Conservation (phyloP, 2,888 invertebrate species). For the Lingula anatina region DNA sequence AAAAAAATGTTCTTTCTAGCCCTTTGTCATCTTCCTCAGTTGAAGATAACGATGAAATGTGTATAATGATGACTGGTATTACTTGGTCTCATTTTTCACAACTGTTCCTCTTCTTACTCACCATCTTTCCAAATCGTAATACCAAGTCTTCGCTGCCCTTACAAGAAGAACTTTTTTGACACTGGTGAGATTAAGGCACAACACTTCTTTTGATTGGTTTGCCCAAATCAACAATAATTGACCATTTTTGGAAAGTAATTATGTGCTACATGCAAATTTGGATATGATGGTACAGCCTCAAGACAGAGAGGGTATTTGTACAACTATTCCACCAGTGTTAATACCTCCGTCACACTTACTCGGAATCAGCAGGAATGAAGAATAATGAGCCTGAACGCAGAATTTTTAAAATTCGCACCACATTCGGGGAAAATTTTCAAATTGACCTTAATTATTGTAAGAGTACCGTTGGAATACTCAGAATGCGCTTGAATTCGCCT, state of each 20-base stretch:
- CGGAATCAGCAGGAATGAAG: too few relatives aligned
- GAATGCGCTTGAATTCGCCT: too few relatives aligned
- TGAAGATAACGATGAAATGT: constrained; percentile 5
- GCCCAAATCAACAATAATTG: constrained; percentile 5
- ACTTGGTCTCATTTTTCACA: constrained; percentile 5
- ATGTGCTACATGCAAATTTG: constrained; percentile 8
- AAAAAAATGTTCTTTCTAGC: not conserved
- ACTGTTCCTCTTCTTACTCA: constrained; percentile 2
- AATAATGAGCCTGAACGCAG: too few relatives aligned
- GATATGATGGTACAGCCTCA: constrained; percentile 10
- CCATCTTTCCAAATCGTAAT: not conserved
- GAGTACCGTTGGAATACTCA: too few relatives aligned
- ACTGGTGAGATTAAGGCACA: constrained; percentile 11
- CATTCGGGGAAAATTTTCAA: too few relatives aligned
- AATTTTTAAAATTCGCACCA: too few relatives aligned
- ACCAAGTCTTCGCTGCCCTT: too few relatives aligned
- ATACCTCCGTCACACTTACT: too few relatives aligned
- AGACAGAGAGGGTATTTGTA: too few relatives aligned
- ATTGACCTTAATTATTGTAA: too few relatives aligned
- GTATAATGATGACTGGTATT: constrained; percentile 6
- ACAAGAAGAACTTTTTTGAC: too few relatives aligned
- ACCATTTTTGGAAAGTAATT: constrained; percentile 13
- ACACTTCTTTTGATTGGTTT: constrained; percentile 10
- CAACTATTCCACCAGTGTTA: too few relatives aligned
- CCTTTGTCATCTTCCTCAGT: not conserved